Base-by-base conservation (phyloP, 2,113 vertebrate species). In the Aegithalos caudatus region DNA sequence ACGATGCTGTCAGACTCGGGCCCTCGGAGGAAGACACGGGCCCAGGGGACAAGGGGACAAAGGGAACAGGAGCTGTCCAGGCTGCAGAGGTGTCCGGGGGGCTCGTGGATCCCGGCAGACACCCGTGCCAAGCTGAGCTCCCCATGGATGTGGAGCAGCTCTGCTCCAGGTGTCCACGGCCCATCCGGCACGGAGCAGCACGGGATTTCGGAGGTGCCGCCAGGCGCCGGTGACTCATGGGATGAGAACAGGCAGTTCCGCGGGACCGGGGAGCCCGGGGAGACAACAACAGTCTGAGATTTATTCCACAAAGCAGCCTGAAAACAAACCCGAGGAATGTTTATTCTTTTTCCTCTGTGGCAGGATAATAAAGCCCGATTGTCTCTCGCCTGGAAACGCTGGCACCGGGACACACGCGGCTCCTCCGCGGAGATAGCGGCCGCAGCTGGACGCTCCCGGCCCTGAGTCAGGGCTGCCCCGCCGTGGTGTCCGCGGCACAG, bases 261-360 rank as follows among this genome's bases (percentile, higher is more conserved):
- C 23, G 2, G 92, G 38, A 66, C 71, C 1, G 0, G 77, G 70
- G 69, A 94, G 91, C 60, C 60, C 48, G 0, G 86, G 79, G 94
- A 97, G 90, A 94, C 94, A 95, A 89, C 77, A 96, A 93, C 94
- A 93, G 79, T 88, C 94, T 94, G 94, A 92, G 90, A 96, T 96
- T 97, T 88, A 93, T 97, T 96, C 92, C 90, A 33, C 93, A 58
- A 78, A 94, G 92, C 95, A 74, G 90, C 81, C 92, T 90, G 90
- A 92, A 96, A 96, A 95, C 96, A 96, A 95, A 86, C 76, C 90
- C 82, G 0, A 94, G 87, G 93, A 97, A 96, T 93, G 93, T 96
- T 94, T 95, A 86, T 96, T 95, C 81, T 94, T 96, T 95, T 93
- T 93, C 94, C 92, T 93, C 23, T 81, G 92, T 85, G 90, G 90